These are phyloP conservation scores for Silurus asotus DNA, from an alignment of 2,113 vertebrate genomes.

Conservation along the genomic window DNA sequence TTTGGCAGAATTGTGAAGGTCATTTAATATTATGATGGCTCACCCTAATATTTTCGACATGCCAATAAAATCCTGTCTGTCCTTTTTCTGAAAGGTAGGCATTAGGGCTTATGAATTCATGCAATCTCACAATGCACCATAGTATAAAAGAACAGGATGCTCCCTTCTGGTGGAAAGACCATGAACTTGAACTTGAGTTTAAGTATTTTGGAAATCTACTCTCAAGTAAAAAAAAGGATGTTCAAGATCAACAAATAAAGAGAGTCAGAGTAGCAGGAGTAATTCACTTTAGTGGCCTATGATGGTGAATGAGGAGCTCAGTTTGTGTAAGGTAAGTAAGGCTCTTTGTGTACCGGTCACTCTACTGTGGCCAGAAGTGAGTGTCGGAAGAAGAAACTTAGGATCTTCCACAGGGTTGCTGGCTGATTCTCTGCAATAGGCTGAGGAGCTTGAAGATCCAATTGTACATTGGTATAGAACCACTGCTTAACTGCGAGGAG, in stretches of 20 bases:
- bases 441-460: not conserved
- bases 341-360: not conserved
- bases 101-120: not conserved
- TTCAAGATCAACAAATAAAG: not conserved
- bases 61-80: not conserved
- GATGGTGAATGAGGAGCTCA: not conserved
- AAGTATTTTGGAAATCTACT: not conserved
- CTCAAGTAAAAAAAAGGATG: not conserved
- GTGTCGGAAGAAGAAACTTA: not conserved
- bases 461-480: not conserved
- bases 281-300: not conserved
- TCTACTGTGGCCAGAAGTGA: not conserved
- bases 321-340: not conserved
- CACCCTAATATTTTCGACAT: not conserved
- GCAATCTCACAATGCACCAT: not conserved
- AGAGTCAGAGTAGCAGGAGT: not conserved
- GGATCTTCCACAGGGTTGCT: not conserved
- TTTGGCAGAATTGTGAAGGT: not conserved
- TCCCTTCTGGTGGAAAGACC: not conserved
- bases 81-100: not conserved
- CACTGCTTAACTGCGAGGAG: not conserved
- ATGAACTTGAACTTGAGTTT: not conserved
- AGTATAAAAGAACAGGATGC: not conserved
- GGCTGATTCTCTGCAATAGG: not conserved
- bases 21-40: not conserved